Conservation (phyloP, 1,140 invertebrate species). For the Scaptomyza montana region DNA sequence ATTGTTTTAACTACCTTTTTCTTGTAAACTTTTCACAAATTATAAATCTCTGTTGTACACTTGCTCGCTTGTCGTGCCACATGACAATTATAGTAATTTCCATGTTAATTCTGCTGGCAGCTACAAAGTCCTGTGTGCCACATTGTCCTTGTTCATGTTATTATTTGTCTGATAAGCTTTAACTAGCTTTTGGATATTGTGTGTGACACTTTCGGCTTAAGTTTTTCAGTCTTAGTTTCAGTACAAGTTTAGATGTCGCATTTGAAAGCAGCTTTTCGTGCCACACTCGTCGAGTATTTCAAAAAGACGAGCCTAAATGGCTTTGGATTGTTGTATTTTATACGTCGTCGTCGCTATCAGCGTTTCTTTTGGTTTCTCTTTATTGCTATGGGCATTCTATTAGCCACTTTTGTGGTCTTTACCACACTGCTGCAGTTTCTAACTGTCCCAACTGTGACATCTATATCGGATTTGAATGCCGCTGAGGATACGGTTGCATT, state of each 20-base stretch:
- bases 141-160: not conserved
- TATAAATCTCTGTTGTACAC: not conserved
- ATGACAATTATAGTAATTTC: slow-evolving; percentile 29
- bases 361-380: slow-evolving; percentile 64
- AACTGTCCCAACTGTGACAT: slow-evolving; percentile 45
- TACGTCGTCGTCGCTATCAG: slow-evolving; percentile 55
- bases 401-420: slow-evolving; percentile 48
- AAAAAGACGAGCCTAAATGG: slow-evolving; percentile 69
- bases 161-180: slow-evolving; percentile 15
- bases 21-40: not conserved
- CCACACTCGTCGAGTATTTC: slow-evolving; percentile 66
- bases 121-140: not conserved
- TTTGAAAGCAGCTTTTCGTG: slow-evolving; percentile 21
- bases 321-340: slow-evolving; percentile 61
- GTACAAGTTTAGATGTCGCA: slow-evolving; percentile 49
- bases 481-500: slow-evolving; percentile 6
- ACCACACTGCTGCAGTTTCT: slow-evolving; percentile 48
- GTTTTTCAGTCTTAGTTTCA: slow-evolving; percentile 2
- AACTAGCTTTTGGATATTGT: not conserved
- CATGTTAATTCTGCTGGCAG: not conserved
- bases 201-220: not conserved
- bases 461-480: slow-evolving; percentile 22
- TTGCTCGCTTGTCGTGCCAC: slow-evolving; percentile 13
- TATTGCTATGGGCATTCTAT: slow-evolving; percentile 45
- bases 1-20: not conserved